These are phyloP conservation scores for Limnephilus rhombicus DNA, from an alignment of 2,888 invertebrate genomes.

Conservation along the genomic window DNA sequence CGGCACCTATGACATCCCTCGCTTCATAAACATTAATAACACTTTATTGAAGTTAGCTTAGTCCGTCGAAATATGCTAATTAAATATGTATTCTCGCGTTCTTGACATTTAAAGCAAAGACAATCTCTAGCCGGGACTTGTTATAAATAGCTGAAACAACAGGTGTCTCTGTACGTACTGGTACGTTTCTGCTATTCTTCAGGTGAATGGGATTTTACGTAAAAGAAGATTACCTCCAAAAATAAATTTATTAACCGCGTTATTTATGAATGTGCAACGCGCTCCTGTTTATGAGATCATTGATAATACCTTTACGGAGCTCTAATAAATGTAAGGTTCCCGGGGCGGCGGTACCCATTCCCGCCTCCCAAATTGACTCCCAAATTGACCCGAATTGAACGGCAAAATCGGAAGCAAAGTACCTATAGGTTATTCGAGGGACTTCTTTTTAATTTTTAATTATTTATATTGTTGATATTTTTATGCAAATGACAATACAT, in stretches of 20 bases:
- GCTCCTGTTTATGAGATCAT: not conserved
- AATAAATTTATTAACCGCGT: not conserved
- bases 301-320: not conserved
- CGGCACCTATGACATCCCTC: conserved; percentile 42
- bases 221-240: conserved; percentile 47
- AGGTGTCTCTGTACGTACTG: conserved; percentile 26
- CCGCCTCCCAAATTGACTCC: no score
- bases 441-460: not conserved
- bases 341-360: no score
- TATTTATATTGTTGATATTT: not conserved
- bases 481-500: not conserved
- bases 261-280: not conserved
- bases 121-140: conserved; percentile 25
- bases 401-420: not conserved
- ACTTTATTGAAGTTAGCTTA: conserved; percentile 30
- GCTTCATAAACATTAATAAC: conserved; percentile 8
- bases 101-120: conserved; percentile 61
- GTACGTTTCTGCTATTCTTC: not conserved
- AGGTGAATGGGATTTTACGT: not conserved
- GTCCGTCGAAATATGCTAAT: conserved; percentile 60
- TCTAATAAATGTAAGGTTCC: no score
- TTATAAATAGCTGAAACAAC: conserved; percentile 37
- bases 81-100: conserved; percentile 47
- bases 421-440: not conserved
- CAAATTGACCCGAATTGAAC: no score